Base-by-base conservation (phyloP, 2,797 vertebrate species). In the Manis crassicaudata region DNA sequence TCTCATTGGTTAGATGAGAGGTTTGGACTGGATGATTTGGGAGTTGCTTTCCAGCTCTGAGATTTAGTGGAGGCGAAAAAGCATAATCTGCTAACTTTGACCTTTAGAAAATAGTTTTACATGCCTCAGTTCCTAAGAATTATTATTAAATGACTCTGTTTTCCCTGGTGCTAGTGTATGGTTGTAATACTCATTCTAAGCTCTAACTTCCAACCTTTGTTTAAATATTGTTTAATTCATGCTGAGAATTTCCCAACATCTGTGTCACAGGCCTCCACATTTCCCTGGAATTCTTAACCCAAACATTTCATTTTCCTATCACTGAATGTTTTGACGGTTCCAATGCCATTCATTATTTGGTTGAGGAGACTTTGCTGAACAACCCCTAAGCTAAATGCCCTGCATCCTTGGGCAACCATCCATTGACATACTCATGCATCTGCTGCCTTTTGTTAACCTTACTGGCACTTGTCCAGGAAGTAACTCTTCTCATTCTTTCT, bases 281-380 rank as follows among this genome's bases (percentile, higher is more conserved):
- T 68, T 89, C 70, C 12, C 52, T 87, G 56, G 46, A 84, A 93
- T 81, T 88, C 77, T 88, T 90, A 7, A 68, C 35, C 81, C 40
- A 54, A 52, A 94, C n/a, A 37, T 12, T 83, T 80, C 40, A 32
- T 92, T 97, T 92, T 25, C 73, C 58, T 93, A 5, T 82, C 68
- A 88, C 32, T 68, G 83, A 67, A 63, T 40, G 5, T 17, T 92
- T 77, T 89, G 79, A 58, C 88, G 43, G 21, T 63, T 60, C 52
- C 58, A 58, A 83, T 21, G 10, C 14, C 43, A 65, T 80, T 77
- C 29, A 70, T 88, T 73, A 73, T 79, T 85, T 86, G 89, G 72
- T 73, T 81, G 76, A 83, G 56, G 65, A 87, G 58, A 35, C 37
- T 96, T 77, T 63, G 85, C 83, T 93, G 83, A 92, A 68, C 60